Conservation (phyloP, 2,888 invertebrate species). For the Nephrotoma appendiculata region DNA sequence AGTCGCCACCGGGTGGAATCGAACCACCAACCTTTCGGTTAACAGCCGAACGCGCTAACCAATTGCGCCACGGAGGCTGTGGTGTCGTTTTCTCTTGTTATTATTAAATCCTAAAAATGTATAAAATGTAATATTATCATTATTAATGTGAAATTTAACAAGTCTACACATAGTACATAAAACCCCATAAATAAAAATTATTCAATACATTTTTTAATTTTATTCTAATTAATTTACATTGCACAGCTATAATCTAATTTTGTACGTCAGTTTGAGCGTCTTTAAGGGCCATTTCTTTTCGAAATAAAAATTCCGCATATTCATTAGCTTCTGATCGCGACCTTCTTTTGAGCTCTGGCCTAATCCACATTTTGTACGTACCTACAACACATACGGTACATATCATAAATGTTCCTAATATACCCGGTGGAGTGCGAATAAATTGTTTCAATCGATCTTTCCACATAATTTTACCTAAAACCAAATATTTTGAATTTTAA, state of each 20-base stretch:
- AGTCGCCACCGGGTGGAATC: constrained; percentile 5
- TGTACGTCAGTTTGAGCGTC: not conserved
- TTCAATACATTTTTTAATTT: not conserved
- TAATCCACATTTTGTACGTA: constrained; percentile 21
- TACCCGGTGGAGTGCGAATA: constrained; percentile 19
- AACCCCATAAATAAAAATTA: not conserved
- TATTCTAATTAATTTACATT: not conserved
- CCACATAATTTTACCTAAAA: not conserved
- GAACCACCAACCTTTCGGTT: constrained; percentile 8
- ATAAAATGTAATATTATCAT: too few relatives aligned
- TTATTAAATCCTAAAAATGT: too few relatives aligned
- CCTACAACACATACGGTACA: constrained; percentile 18
- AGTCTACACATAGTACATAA: too few relatives aligned
- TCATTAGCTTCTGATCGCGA: constrained; percentile 23
- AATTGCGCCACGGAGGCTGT: constrained; percentile 7
- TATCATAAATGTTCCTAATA: constrained; percentile 23
- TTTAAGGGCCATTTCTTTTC: constrained; percentile 18
- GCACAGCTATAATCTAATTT: not conserved
- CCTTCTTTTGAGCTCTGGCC: constrained; percentile 20
- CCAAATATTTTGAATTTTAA: not conserved
- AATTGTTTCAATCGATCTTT: not conserved
- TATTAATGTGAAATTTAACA: too few relatives aligned
- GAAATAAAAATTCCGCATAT: constrained; percentile 25
- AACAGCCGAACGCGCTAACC: constrained; percentile 8
- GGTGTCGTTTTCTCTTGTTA: too few relatives aligned